These are phyloP conservation scores for Chloromyia formosa DNA, from an alignment of 2,888 invertebrate species.

Conservation along the genomic window DNA sequence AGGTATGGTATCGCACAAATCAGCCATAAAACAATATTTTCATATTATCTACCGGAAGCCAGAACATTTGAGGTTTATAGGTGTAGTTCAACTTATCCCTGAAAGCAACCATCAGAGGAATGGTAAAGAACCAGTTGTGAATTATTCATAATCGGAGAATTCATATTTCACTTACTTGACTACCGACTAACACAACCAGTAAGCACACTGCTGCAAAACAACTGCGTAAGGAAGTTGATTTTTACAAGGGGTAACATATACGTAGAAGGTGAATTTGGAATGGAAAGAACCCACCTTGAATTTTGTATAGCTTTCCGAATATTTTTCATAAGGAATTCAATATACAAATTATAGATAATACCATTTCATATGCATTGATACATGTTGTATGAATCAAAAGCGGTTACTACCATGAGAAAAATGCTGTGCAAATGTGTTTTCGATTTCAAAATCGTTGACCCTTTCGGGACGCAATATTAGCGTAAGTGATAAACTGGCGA, in stretches of 20 bases:
- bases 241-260: no score
- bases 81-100: constrained; percentile 36
- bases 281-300: constrained; percentile 27
- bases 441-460: no score
- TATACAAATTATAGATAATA: constrained; percentile 40
- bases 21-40: constrained; percentile 49
- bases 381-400: constrained; percentile 34
- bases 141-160: constrained; percentile 38
- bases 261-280: constrained; percentile 21
- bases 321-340: constrained; percentile 38
- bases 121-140: constrained; percentile 30
- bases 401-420: no score
- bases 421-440: no score
- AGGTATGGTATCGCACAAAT: constrained; percentile 38
- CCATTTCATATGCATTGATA: constrained; percentile 37
- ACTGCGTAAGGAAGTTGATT: constrained; percentile 3
- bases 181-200: constrained; percentile 5
- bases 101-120: not conserved
- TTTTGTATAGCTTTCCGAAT: constrained; percentile 12
- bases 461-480: no score
- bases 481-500: no score
- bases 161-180: constrained; percentile 34
- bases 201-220: not conserved
- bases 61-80: constrained; percentile 29
- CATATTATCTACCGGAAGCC: constrained; percentile 43